These are phyloP conservation scores for Tyria jacobaeae DNA, from an alignment of 2,888 invertebrate species.

Conservation along the genomic window DNA sequence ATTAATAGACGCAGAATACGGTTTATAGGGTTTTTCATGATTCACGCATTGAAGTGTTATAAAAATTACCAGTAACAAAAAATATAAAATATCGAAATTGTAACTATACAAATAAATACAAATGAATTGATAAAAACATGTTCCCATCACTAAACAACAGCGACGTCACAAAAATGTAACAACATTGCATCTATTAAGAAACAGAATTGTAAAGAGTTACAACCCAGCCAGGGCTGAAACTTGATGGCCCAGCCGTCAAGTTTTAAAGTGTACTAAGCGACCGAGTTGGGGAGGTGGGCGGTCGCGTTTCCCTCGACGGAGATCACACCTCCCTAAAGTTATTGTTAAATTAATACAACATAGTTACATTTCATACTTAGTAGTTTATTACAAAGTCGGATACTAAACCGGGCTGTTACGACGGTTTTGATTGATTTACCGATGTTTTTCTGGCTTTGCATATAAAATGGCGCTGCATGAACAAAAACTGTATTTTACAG, in stretches of 20 bases:
- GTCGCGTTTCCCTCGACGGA: conserved; percentile 31
- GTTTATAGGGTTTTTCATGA: no score
- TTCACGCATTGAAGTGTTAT: no score
- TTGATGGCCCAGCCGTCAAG: no score
- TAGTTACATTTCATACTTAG: conserved; percentile 60
- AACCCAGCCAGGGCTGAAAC: conserved; percentile 34
- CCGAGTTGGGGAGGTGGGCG: conserved; percentile 40
- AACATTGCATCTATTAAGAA: conserved; percentile 43
- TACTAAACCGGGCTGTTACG: conserved; percentile 54
- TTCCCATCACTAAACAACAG: conserved; percentile 14
- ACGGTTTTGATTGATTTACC: conserved; percentile 54
- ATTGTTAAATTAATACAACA: conserved; percentile 67
- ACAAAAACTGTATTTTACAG: conserved; percentile 27
- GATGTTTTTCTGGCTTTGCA: conserved; percentile 43
- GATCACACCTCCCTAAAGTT: conserved; percentile 45
- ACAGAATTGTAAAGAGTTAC: conserved; percentile 50
- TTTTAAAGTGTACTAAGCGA: conserved; percentile 54
- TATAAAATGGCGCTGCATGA: conserved; percentile 31
- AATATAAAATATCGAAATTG: neutral
- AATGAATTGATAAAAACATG: conserved; percentile 3
- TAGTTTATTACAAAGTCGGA: conserved; percentile 64
- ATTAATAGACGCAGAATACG: no score
- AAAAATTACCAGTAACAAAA: no score
- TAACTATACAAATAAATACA: neutral
- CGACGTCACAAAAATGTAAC: conserved; percentile 18